Base-by-base conservation (phyloP, 1,140 invertebrate genomes). In the Chironomus tepperi region DNA sequence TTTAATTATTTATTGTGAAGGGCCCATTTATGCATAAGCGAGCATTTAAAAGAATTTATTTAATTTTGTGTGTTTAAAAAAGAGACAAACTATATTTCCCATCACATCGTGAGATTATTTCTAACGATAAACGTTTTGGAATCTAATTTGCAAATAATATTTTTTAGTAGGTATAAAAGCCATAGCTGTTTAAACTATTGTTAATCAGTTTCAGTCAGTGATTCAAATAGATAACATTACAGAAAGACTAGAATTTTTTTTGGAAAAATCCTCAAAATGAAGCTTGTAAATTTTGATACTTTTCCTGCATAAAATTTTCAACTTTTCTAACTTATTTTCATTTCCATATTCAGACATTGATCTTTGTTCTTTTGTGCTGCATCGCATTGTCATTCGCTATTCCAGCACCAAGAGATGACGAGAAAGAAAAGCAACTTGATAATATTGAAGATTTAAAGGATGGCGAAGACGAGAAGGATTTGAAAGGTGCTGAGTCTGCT, bases 111-210 rank as follows among this genome's bases (percentile, higher is more conserved):
- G 47, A 57, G 47, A 57, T 57, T 5, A 15, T 15, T 5, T 12
- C 12, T n/a, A 57, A 5, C 12, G 47, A 57, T 57, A 57, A 57
- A 57, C 12, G n/a, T 57, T 57, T 57, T n/a, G 47, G 47, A 57
- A 57, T 57, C 47, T 57, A 57, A 57, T 57, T 57, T 57, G 47
- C 47, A 57, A 57, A 57, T 57, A 57, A 57, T 57, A 57, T 57
- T n/a, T 57, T 57, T 57, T 57, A 57, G 47, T n/a, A 57, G 12
- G n/a, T 57, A 57, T 57, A 57, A 57, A 57, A 57, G 47, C 47
- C 12, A 12, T n/a, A 57, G 65, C 16, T 7, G 7, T 10, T 70
- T 6, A 70, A 57, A 7, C 47, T 19, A 19, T 70, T 70, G 16
- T 7, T 70, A 70, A 70, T 70, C 65, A 70, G 65, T 70, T 18